Conservation (phyloP, 2,797 vertebrate species). For the Trachurus trachurus region DNA sequence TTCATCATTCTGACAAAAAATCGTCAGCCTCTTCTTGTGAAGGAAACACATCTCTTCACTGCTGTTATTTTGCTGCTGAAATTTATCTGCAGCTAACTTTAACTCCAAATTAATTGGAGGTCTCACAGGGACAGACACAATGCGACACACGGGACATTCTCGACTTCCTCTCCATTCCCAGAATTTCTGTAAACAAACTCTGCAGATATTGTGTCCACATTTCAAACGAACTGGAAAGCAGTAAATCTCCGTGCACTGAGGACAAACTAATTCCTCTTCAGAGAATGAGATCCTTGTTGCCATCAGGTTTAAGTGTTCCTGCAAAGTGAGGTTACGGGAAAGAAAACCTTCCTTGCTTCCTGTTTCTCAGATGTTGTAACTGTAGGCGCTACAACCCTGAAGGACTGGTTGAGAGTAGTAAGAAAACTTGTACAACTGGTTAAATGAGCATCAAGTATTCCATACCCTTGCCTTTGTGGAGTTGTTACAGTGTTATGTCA, state of each 20-base stretch:
- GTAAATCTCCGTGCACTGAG: slow-evolving; percentile 75
- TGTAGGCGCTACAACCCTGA: neutral
- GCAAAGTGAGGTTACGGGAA: neutral
- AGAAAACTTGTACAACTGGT: slow-evolving; percentile 69
- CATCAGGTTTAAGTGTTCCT: slow-evolving; percentile 56
- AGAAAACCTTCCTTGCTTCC: neutral
- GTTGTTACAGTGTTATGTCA: no score
- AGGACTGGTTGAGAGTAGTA: neutral
- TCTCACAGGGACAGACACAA: slow-evolving; percentile 48
- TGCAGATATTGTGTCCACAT: slow-evolving; percentile 83
- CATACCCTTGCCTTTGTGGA: neutral
- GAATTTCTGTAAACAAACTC: slow-evolving; percentile 76
- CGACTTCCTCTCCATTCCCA: slow-evolving; percentile 73
- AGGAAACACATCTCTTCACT: slow-evolving; percentile 46
- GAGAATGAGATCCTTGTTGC: slow-evolving; percentile 22
- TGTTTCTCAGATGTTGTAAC: slow-evolving; percentile 21
- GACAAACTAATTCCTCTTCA: slow-evolving; percentile 72
- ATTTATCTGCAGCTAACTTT: slow-evolving; percentile 74
- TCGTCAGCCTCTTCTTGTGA: slow-evolving; percentile 73
- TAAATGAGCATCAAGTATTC: neutral
- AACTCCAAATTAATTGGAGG: slow-evolving; percentile 80
- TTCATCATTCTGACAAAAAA: slow-evolving; percentile 81
- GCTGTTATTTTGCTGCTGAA: slow-evolving; percentile 31
- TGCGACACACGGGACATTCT: slow-evolving; percentile 79
- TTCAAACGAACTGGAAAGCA: slow-evolving; percentile 71